phyloP scores from a whole-genome alignment of 2,797 vertebrate genomes.

The Ammospiza maritima region DNA sequence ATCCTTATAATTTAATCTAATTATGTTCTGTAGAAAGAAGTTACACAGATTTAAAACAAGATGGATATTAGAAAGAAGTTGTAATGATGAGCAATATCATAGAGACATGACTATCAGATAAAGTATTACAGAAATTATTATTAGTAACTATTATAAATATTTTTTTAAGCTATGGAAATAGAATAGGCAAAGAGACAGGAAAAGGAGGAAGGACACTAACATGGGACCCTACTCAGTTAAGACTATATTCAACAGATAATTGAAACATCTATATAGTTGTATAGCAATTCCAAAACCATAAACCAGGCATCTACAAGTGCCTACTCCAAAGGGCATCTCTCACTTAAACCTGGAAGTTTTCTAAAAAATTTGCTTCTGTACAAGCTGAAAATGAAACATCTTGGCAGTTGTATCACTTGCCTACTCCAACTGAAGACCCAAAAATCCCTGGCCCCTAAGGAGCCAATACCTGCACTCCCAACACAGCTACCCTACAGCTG shows the following conservation, averaged over 20 bases:
- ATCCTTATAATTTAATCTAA: slow-evolving; percentile 12
- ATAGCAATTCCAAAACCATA: neutral
- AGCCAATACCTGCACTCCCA: neutral
- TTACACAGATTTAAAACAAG: neutral
- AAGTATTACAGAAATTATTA: neutral
- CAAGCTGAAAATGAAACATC: neutral
- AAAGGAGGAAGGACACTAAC: neutral
- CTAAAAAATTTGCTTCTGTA: neutral
- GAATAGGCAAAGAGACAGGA: neutral
- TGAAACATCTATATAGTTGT: neutral
- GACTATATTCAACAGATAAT: neutral
- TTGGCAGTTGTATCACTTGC: neutral
- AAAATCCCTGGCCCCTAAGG: neutral
- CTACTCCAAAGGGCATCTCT: neutral
- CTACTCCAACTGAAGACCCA: neutral
- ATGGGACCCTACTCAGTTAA: neutral
- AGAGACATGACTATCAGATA: neutral
- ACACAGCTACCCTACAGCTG: neutral
- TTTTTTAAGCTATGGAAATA: neutral
- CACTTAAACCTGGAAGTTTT: neutral
- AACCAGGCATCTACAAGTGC: neutral
- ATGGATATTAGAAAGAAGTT: neutral
- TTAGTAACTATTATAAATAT: neutral
- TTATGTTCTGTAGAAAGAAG: neutral
- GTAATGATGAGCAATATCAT: neutral